Percentiles rank a stretch among this genome's conserved stretches.
These are phyloP conservation scores for Willowsia nigromaculata DNA, from an alignment of 2,888 invertebrate species.

Conservation along the genomic window DNA sequence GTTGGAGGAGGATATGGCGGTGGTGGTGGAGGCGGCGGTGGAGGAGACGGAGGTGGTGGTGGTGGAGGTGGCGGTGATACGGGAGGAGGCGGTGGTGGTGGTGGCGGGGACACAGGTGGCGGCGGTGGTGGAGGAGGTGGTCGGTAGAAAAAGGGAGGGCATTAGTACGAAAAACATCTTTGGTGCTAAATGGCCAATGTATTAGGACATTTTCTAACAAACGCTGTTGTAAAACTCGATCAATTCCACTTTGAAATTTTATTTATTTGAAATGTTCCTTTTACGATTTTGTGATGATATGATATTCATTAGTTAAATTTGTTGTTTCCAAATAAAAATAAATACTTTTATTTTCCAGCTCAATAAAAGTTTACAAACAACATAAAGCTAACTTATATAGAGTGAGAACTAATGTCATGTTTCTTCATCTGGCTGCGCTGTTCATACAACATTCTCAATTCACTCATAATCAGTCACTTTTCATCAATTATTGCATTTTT, in stretches of 20 bases:
- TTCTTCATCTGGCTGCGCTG: not conserved
- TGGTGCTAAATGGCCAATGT: not conserved
- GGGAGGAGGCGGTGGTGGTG: not conserved
- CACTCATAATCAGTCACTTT: not conserved
- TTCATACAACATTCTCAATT: not conserved
- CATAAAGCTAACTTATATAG: not conserved
- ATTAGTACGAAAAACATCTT: not conserved
- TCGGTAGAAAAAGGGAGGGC: not conserved
- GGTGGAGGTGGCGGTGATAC: not conserved
- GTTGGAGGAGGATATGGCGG: not conserved
- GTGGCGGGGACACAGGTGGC: not conserved
- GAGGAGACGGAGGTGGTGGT: not conserved
- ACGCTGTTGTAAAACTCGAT: not conserved
- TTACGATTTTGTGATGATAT: not conserved
- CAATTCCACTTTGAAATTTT: not conserved
- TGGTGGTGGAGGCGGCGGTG: not conserved
- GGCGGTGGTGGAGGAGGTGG: slow-evolving; percentile 11
- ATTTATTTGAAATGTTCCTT: not conserved
- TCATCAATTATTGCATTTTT: not conserved
- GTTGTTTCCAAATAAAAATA: slow-evolving; percentile 21
- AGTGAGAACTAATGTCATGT: not conserved
- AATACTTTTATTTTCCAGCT: slow-evolving; percentile 28
- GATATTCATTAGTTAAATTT: not conserved
- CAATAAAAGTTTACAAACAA: slow-evolving; percentile 14
- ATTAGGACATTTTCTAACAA: not conserved